Conservation (phyloP, 2,888 invertebrate genomes). For the Altica lythri region DNA sequence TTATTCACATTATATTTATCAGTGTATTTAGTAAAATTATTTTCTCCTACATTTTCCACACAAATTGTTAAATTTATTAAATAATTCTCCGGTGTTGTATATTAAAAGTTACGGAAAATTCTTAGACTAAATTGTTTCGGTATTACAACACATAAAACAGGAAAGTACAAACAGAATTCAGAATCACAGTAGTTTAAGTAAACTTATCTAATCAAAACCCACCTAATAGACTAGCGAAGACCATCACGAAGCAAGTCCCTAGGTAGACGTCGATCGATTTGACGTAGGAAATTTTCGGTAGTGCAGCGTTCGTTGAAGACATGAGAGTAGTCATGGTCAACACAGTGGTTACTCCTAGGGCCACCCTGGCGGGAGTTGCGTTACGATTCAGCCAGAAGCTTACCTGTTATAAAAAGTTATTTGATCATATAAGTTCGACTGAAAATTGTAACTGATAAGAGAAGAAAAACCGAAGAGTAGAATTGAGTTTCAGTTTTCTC, state of each 20-base stretch:
- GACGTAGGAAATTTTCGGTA: conserved; percentile 98
- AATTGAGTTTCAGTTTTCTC: no score
- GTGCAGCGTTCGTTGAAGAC: conserved; percentile 94
- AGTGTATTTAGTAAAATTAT: no score
- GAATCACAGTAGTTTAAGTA: background rate
- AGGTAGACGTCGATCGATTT: conserved; percentile 97
- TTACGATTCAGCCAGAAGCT: conserved; percentile 96
- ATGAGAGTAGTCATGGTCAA: conserved; percentile 97
- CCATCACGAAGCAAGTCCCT: conserved; percentile 99
- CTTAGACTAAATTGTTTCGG: no score
- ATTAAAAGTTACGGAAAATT: no score
- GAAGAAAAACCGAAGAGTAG: no score
- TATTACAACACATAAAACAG: no score
- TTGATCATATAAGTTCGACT: background rate
- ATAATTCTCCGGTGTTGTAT: no score
- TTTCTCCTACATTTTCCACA: no score
- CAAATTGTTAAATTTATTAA: no score
- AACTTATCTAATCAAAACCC: conserved; percentile 53
- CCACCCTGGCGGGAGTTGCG: conserved; percentile 92
- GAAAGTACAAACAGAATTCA: background rate
- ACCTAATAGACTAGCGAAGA: conserved; percentile 96
- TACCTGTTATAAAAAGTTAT: conserved; percentile 20
- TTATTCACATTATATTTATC: no score
- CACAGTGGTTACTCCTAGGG: conserved; percentile 93
- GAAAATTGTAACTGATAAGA: no score